Evolutionary conservation across 2,888 invertebrate genomes (phyloP), one percentile per base, ranked within the genome.

Genomic region (Nymphalis polychloros): DNA sequence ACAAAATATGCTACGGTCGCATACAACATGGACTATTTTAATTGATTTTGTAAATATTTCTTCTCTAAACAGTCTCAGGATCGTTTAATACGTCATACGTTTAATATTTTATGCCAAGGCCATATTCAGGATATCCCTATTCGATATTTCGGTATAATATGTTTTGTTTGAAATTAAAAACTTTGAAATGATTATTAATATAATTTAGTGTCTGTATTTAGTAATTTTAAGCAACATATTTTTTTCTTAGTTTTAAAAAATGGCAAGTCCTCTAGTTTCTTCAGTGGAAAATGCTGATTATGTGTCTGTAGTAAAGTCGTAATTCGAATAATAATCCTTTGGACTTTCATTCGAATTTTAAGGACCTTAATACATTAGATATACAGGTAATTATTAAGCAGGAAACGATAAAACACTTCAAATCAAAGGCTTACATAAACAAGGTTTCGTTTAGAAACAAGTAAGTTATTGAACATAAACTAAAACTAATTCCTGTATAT

Each of bases 401-500:
- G 65, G 72, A 70, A 70, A 67, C 55, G 55, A 65, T 69, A 63
- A 63, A 67, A 16, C 41, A 55, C n/a, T 66, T 31, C 20, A 60
- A 69, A 62, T 48, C 48, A 62, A 59, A 17, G 64, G 17, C 64
- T 69, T 69, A 71, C 61, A 67, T 69, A 63, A 64, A 67, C 69
- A 65, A 67, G 64, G 64, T 72, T 69, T 68, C 60, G 60, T 70
- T 68, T 65, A 60, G 60, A 67, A 67, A 70, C 67, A 65, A 63
- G 64, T 70, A 63, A 46, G n/a, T 60, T 49, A 59, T 59, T 63
- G 59, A 52, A 65, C 52, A 62, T 69, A 47, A 23, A 63, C 35
- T n/a, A 48, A 52, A 68, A 66, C 66, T 70, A 64, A 47, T 72
- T 70, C 72, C 70, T 70, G 68, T 68, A 65, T 72, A 41, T 63